Conservation (phyloP, 2,888 invertebrate genomes). For the Trichogramma dendrolimi region DNA sequence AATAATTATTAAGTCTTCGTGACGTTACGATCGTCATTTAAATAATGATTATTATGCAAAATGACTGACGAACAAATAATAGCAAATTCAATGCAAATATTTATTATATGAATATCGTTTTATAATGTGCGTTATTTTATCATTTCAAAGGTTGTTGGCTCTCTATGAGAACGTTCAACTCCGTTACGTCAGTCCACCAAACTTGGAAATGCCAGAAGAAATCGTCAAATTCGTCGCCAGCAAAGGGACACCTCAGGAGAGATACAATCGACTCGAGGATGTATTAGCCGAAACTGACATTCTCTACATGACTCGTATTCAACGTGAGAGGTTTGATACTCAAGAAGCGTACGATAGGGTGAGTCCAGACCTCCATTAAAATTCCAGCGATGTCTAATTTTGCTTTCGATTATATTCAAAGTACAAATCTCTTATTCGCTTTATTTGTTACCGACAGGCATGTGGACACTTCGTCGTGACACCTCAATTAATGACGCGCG, state of each 20-base stretch:
- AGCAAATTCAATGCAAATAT: conserved; percentile 1
- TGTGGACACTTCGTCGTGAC: conserved; percentile 88
- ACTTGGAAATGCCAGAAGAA: conserved; percentile 86
- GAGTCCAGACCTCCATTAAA: conserved; percentile 32
- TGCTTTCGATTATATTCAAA: neutral
- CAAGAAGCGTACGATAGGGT: conserved; percentile 84
- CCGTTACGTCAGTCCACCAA: conserved; percentile 83
- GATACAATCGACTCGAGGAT: conserved; percentile 71
- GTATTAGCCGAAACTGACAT: conserved; percentile 93
- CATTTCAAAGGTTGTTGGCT: conserved; percentile 65
- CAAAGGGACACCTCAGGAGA: conserved; percentile 75
- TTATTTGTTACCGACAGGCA: conserved; percentile 57
- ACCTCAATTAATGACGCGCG: conserved; percentile 90
- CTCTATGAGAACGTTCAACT: conserved; percentile 84
- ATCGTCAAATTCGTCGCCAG: conserved; percentile 74
- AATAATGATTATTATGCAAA: neutral
- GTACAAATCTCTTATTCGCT: neutral
- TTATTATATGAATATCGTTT: conserved; percentile 1
- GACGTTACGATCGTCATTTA: neutral
- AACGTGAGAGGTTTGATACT: conserved; percentile 83
- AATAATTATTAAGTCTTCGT: neutral
- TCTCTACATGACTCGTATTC: conserved; percentile 96
- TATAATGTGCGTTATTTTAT: neutral
- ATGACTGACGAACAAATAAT: neutral
- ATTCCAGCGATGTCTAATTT: neutral